Evolutionary conservation across 1,140 invertebrate species (phyloP).

Genomic region (Onthophagus taurus): DNA sequence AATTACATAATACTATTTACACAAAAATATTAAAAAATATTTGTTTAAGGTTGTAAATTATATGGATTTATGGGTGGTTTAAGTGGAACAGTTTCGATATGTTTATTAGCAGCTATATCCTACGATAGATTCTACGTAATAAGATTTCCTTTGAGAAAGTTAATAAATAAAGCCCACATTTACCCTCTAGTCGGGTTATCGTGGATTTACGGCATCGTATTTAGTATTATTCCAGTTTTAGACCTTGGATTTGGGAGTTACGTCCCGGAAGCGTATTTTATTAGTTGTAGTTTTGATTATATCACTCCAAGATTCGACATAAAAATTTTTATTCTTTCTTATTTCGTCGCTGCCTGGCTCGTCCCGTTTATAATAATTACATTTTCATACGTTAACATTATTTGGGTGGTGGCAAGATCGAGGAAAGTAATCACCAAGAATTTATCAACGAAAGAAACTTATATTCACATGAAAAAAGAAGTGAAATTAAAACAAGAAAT

Average conservation of each 20-base stretch:
- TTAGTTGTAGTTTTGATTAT: slow-evolving; percentile 75
- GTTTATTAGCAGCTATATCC: slow-evolving; percentile 58
- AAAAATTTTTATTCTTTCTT: slow-evolving; percentile 54
- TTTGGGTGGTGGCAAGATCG: slow-evolving; percentile 48
- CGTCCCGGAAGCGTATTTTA: slow-evolving; percentile 68
- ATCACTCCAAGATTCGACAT: slow-evolving; percentile 47
- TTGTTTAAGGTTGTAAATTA: slow-evolving; percentile 55
- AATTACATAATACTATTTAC: too few species aligned
- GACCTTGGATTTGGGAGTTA: slow-evolving; percentile 60
- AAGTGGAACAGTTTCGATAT: slow-evolving; percentile 61
- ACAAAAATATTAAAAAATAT: too few species aligned
- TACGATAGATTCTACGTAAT: slow-evolving; percentile 63
- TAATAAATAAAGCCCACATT: slow-evolving; percentile 49
- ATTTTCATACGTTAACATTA: slow-evolving; percentile 61
- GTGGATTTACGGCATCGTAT: slow-evolving; percentile 63
- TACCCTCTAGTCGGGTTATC: slow-evolving; percentile 51
- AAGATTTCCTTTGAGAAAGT: slow-evolving; percentile 57
- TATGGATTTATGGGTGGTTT: slow-evolving; percentile 65
- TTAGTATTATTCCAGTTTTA: slow-evolving; percentile 55
- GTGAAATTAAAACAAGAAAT: slow-evolving; percentile 56
- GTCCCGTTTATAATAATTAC: slow-evolving; percentile 58
- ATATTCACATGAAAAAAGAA: slow-evolving; percentile 48
- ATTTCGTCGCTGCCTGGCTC: slow-evolving; percentile 58
- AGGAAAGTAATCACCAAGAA: slow-evolving; percentile 35
- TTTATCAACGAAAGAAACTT: slow-evolving; percentile 38